Evolutionary conservation across 1,140 invertebrate genomes (phyloP).

Genomic region (Octopus sinensis): DNA sequence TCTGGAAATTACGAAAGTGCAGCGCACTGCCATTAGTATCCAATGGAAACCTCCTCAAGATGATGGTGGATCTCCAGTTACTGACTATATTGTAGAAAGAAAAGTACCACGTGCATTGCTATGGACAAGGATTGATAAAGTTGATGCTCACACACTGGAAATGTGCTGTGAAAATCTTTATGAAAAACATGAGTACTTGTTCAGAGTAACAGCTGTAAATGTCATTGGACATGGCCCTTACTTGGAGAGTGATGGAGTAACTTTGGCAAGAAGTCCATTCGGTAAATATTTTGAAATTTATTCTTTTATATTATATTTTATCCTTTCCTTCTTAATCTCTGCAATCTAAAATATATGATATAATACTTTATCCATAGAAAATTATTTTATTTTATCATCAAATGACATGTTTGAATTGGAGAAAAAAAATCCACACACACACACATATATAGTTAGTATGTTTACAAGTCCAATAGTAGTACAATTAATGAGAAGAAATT

Average conservation of each 20-base stretch:
- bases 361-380: too few relatives aligned
- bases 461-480: too few relatives aligned
- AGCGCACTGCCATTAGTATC: conserved; percentile 73
- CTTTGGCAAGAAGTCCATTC: conserved; percentile 76
- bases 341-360: too few relatives aligned
- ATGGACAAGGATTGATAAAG: conserved; percentile 82
- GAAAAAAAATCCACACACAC: too few relatives aligned
- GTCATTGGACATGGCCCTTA: conserved; percentile 89
- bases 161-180: conserved; percentile 71
- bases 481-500: too few relatives aligned
- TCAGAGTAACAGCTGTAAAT: conserved; percentile 84
- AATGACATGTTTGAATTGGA: too few relatives aligned
- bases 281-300: conserved; percentile 58
- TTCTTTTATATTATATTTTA: conserved; percentile 46
- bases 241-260: conserved; percentile 81
- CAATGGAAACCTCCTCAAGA: conserved; percentile 95
- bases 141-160: conserved; percentile 55
- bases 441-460: too few relatives aligned
- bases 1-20: conserved; percentile 64
- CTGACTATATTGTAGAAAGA: conserved; percentile 89
- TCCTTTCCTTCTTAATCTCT: too few relatives aligned
- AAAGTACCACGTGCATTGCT: conserved; percentile 65
- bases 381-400: too few relatives aligned
- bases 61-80: conserved; percentile 94
- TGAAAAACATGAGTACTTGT: conserved; percentile 81